phyloP scores from a whole-genome alignment of 2,797 vertebrate species.

The Molossus alvarezi region DNA sequence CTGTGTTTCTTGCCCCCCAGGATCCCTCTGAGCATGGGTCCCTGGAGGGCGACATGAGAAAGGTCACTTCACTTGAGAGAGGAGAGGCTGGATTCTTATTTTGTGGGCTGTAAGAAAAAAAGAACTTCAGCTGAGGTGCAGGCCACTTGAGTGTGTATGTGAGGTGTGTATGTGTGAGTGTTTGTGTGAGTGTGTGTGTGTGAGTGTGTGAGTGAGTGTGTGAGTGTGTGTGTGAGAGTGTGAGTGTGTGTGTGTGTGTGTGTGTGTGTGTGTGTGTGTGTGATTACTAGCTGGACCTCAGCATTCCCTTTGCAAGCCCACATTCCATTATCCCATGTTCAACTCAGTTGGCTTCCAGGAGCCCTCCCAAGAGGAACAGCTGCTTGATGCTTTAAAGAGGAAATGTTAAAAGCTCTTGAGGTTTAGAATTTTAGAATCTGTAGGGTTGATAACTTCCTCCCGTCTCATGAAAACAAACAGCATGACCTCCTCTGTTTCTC shows the following conservation, averaged over 20 bases:
- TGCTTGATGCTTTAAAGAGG: conserved; percentile 84
- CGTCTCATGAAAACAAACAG: conserved; percentile 77
- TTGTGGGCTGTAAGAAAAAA: background rate
- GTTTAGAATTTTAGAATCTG: conserved; percentile 81
- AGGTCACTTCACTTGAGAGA: conserved; percentile 5
- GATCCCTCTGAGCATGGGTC: background rate
- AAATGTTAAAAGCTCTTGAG: conserved; percentile 83
- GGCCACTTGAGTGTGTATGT: background rate
- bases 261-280: conserved; percentile 36
- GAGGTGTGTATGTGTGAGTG: conserved; percentile 56
- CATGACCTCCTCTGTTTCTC: conserved; percentile 76
- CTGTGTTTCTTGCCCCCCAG: conserved; percentile 50
- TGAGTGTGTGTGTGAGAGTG: conserved; percentile 41
- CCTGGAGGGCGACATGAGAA: background rate
- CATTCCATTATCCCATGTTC: conserved; percentile 89
- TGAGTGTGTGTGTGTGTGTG: conserved; percentile 61
- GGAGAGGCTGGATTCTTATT: conserved; percentile 55
- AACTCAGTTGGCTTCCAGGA: conserved; percentile 88
- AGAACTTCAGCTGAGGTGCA: conserved; percentile 45
- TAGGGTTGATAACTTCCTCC: conserved; percentile 83
- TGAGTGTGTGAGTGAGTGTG: conserved; percentile 55
- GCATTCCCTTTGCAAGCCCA: conserved; percentile 82
- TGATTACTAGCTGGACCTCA: conserved; percentile 75
- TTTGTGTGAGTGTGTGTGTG: conserved; percentile 35
- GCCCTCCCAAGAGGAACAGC: conserved; percentile 89